Percentiles rank a stretch among this genome's conserved stretches.
Evolutionary conservation across 2,797 vertebrate species (phyloP).

Genomic region (Sternarchorhynchus goeldii): DNA sequence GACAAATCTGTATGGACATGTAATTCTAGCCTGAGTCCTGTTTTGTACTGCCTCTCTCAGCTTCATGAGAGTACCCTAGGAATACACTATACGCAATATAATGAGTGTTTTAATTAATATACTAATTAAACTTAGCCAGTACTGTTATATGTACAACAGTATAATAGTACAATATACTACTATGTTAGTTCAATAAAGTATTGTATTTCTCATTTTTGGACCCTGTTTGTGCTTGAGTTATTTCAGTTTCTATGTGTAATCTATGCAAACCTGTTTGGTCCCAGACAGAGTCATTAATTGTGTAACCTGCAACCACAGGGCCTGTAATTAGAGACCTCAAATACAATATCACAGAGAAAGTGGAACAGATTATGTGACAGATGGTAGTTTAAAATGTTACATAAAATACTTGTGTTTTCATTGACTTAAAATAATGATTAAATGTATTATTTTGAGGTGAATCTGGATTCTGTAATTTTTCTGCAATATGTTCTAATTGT

Average conservation of each 20-base stretch:
- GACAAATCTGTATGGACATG: too few relatives aligned
- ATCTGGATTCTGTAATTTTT: slow-evolving; percentile 1
- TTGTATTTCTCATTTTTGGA: too few relatives aligned
- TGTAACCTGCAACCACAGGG: slow-evolving; percentile 11
- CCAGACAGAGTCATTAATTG: slow-evolving; percentile 12
- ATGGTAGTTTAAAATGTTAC: slow-evolving; percentile 25
- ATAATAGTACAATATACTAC: too few relatives aligned
- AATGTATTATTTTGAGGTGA: not conserved
- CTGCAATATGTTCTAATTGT: not conserved
- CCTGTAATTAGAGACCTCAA: slow-evolving; percentile 39
- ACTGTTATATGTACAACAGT: too few relatives aligned
- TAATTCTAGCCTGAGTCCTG: too few relatives aligned
- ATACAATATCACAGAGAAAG: slow-evolving; percentile 21
- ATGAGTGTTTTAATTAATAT: too few relatives aligned
- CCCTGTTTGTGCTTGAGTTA: not conserved
- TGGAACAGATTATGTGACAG: slow-evolving; percentile 13
- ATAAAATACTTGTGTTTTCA: not conserved
- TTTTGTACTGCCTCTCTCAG: too few relatives aligned
- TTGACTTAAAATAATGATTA: too few relatives aligned
- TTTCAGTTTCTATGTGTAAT: slow-evolving; percentile 14
- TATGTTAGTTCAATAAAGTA: too few relatives aligned
- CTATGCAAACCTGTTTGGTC: slow-evolving; percentile 24
- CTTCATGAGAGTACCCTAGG: too few relatives aligned
- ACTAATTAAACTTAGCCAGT: too few relatives aligned
- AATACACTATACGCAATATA: too few relatives aligned